phyloP scores from a whole-genome alignment of 2,797 vertebrate genomes.

The Hoplostethus mediterraneus region DNA sequence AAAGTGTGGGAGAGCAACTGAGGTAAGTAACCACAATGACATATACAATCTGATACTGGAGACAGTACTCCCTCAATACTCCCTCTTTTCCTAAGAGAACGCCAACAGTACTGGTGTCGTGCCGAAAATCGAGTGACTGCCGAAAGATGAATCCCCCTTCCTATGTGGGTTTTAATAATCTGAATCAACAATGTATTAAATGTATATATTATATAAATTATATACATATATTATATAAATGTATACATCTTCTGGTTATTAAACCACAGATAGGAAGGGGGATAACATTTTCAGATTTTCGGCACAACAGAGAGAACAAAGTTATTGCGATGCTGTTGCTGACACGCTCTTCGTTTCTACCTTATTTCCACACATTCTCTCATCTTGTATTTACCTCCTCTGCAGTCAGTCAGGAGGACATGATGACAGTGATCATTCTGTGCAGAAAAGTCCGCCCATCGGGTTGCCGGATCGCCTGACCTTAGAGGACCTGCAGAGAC shows the following conservation, averaged over 20 bases:
- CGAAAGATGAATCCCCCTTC: no score
- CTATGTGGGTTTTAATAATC: no score
- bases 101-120: no score
- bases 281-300: background rate
- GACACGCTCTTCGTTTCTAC: background rate
- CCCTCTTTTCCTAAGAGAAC: no score
- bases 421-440: slow-evolving; percentile 60
- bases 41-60: background rate
- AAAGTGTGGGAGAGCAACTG: slow-evolving; percentile 80
- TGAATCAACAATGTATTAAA: no score
- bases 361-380: background rate
- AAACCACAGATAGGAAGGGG: no score
- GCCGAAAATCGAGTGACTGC: no score
- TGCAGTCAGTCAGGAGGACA: slow-evolving; percentile 45
- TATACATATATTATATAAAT: no score
- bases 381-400: background rate
- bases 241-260: no score
- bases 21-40: slow-evolving; percentile 57
- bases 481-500: slow-evolving; percentile 75
- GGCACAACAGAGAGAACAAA: background rate
- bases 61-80: background rate
- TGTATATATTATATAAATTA: no score
- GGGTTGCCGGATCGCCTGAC: slow-evolving; percentile 67
- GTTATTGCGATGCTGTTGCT: background rate
- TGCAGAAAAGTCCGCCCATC: slow-evolving; percentile 35